phyloP scores from a whole-genome alignment of 2,113 vertebrate genomes.

The Epinephelus cyanopodus region DNA sequence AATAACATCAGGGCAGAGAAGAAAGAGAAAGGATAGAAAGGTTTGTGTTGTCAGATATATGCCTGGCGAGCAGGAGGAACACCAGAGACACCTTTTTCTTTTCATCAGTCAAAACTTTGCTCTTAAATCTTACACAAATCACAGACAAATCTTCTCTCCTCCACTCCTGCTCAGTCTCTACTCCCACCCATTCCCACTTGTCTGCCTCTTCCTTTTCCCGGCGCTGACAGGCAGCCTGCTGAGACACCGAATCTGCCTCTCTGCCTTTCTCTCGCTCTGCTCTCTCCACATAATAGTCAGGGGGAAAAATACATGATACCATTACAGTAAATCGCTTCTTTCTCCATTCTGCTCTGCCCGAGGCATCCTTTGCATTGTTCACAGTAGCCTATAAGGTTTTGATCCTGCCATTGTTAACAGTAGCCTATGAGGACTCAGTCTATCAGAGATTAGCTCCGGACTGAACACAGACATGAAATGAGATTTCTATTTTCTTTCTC shows the following conservation, averaged over 20 bases:
- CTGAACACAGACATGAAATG: constrained; percentile 40
- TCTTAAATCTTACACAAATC: constrained; percentile 59
- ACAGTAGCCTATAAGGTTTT: constrained; percentile 54
- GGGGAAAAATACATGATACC: constrained; percentile 47
- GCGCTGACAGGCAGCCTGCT: constrained; percentile 61
- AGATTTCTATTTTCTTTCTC: constrained; percentile 54
- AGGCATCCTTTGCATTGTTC: constrained; percentile 57
- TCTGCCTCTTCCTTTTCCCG: constrained; percentile 49
- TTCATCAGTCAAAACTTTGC: constrained; percentile 69
- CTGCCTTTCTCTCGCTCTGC: constrained; percentile 52
- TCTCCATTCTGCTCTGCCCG: constrained; percentile 40
- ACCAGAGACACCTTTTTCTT: constrained; percentile 52
- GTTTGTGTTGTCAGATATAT: constrained; percentile 24
- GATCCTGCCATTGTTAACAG: constrained; percentile 62
- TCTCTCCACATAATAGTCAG: constrained; percentile 48
- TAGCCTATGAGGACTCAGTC: constrained; percentile 50
- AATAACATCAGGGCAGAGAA: constrained; percentile 34
- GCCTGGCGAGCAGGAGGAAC: constrained; percentile 12
- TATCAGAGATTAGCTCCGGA: constrained; percentile 66
- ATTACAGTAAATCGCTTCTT: constrained; percentile 65
- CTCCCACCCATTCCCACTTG: constrained; percentile 54
- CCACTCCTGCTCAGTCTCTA: constrained; percentile 21
- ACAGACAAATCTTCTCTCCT: constrained; percentile 44
- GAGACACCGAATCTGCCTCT: constrained; percentile 49
- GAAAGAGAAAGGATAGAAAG: constrained; percentile 2